Percentiles rank a stretch among this genome's conserved stretches.
Conservation (phyloP, 2,797 vertebrate genomes). For the Dipus sagitta region DNA sequence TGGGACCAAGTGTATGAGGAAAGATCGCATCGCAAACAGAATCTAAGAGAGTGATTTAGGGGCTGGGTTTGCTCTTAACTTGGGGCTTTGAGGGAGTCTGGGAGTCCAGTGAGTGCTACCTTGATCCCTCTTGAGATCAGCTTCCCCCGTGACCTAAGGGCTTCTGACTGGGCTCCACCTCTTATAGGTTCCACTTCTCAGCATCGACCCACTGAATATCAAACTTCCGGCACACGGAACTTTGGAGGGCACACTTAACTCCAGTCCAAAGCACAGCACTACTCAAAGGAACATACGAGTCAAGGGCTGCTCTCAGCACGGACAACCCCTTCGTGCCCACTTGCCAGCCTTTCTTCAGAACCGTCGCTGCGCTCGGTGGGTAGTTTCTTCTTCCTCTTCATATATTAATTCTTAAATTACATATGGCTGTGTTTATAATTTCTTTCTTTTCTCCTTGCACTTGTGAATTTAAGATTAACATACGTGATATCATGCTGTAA, state of each 20-base stretch:
- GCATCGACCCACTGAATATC: not conserved
- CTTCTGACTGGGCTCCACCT: too few species aligned
- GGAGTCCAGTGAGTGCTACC: not conserved
- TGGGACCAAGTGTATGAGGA: not conserved
- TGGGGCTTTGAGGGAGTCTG: not conserved
- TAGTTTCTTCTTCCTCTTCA: not conserved
- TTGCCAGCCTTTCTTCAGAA: not conserved
- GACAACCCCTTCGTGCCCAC: not conserved
- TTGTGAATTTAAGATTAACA: conserved; percentile 36
- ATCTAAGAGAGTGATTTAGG: not conserved
- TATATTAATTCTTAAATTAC: conserved; percentile 35
- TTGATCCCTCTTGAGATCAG: not conserved
- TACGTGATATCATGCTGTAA: conserved; percentile 26
- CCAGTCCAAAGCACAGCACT: not conserved
- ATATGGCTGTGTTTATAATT: not conserved
- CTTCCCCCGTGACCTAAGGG: not conserved
- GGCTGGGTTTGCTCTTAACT: not conserved
- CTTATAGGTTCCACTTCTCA: not conserved
- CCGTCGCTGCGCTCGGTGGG: not conserved
- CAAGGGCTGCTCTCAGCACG: not conserved
- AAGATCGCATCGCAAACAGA: not conserved
- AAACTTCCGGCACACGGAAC: not conserved
- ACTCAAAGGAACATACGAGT: not conserved
- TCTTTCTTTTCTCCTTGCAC: conserved; percentile 17
- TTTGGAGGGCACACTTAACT: not conserved